A percentile compares a stretch with the other conserved stretches of the same genome.
These are phyloP conservation scores for Micromesistius poutassou DNA, from an alignment of 2,797 vertebrate species.

Conservation along the genomic window DNA sequence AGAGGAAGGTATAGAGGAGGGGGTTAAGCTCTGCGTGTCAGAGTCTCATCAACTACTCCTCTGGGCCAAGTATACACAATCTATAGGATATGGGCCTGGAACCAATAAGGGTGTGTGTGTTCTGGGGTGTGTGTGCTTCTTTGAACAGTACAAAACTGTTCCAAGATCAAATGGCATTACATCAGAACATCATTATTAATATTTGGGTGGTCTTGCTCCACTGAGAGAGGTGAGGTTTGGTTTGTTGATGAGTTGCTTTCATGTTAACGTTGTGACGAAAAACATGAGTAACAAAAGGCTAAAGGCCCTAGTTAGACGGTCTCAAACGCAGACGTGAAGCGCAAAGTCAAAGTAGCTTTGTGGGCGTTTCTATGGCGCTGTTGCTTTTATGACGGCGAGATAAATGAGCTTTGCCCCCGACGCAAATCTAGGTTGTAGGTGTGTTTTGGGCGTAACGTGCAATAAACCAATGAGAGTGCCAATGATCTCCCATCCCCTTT, in stretches of 20 bases:
- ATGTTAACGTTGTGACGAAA: not conserved
- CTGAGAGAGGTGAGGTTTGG: not conserved
- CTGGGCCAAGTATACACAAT: conserved; percentile 16
- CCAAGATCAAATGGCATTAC: not conserved
- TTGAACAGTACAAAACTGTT: not conserved
- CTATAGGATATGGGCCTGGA: not conserved
- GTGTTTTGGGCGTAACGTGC: no score
- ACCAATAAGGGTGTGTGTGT: not conserved
- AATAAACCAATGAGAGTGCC: no score
- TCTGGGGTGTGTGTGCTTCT: conserved; percentile 1
- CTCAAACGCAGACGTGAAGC: no score
- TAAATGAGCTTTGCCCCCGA: no score
- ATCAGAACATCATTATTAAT: not conserved
- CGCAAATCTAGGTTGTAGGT: no score
- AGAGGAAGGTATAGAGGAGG: conserved; percentile 45
- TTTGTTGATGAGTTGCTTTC: not conserved
- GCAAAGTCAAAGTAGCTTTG: no score
- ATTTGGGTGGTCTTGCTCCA: not conserved
- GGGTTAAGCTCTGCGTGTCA: conserved; percentile 39
- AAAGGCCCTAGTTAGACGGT: no score
- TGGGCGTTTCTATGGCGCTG: no score
- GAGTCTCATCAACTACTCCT: conserved; percentile 42
- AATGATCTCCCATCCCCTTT: no score
- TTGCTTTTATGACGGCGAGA: no score
- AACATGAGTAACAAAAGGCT: not conserved